These are phyloP conservation scores for Dryoscopus gambensis DNA, from an alignment of 2,113 vertebrate genomes.

Conservation along the genomic window DNA sequence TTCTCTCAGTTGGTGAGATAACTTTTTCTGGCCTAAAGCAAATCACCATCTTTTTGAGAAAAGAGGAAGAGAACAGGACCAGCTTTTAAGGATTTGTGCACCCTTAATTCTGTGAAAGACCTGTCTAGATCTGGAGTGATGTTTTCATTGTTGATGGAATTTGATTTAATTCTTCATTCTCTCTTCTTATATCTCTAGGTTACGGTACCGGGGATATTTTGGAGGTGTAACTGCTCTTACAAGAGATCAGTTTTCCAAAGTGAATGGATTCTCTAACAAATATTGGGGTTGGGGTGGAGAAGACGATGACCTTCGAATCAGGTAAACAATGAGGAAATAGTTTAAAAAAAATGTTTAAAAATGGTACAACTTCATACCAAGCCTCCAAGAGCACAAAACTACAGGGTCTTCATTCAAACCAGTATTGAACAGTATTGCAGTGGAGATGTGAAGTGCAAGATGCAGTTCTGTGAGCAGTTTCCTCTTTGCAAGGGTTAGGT, in stretches of 20 bases:
- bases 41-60: not conserved
- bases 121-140: not conserved
- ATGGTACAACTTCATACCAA: not conserved
- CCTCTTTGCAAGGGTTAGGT: not conserved
- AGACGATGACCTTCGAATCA: slow-evolving; percentile 94
- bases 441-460: not conserved
- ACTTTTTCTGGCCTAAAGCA: not conserved
- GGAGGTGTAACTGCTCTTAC: slow-evolving; percentile 94
- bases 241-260: slow-evolving; percentile 85
- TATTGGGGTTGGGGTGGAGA: slow-evolving; percentile 99
- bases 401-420: not conserved
- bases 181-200: slow-evolving; percentile 61
- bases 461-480: not conserved
- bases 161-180: not conserved
- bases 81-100: not conserved
- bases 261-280: slow-evolving; percentile 95
- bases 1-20: not conserved
- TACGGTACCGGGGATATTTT: slow-evolving; percentile 91
- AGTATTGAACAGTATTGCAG: not conserved
- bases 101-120: not conserved
- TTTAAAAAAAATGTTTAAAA: not conserved
- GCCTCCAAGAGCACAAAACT: not conserved
- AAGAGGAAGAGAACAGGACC: not conserved
- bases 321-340: slow-evolving; percentile 65
- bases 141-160: not conserved